Base-by-base conservation (phyloP, 2,888 invertebrate species). In the Automeris io region DNA sequence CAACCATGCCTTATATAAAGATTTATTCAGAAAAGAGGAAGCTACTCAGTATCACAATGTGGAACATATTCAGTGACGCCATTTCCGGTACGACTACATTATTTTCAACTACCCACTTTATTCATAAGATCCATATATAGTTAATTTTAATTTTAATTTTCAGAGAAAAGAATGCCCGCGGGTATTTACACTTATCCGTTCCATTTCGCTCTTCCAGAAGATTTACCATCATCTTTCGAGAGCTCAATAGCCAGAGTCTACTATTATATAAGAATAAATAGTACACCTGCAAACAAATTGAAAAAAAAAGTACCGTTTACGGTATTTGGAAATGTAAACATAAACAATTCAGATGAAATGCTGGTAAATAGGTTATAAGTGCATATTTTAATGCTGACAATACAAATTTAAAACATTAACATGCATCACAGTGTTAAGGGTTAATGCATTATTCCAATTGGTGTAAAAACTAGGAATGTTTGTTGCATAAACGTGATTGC, bases 1-100 rank as follows among this genome's bases (percentile, higher is more conserved):
- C 85, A 1, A 74, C 75, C 2, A 50, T 78, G 21, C 85, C 85
- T 0, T 81, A 71, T 40, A 66, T 85, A 22, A 78, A 70, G 57
- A 61, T 74, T 13, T 85, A 83, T 51, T 71, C 79, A 0, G 72
- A 70, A 42, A 76, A 74, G 46, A 61, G 54, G 39, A 73, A 66
- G 46, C 34, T 81, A n/a, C 49, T 83, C 2, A 60, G 61, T 32
- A 51, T 72, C 3, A 47, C 56, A 36, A 60, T 71, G 19, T 42
- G 37, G 0, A 59, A 76, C 39, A 54, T 79, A 31, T 77, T 81
- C 47, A 54, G 57, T 31, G 64, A 68, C 39, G 56, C 43, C 45
- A 58, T 46, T 60, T 60, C 54, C 43, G 54, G 60, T 61, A 45
- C 49, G 45, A 39, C 12, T 3, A 21, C 12, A 25, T 2, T 2